Base-by-base conservation (phyloP, 1,140 invertebrate genomes). In the Steinernema khuongi region DNA sequence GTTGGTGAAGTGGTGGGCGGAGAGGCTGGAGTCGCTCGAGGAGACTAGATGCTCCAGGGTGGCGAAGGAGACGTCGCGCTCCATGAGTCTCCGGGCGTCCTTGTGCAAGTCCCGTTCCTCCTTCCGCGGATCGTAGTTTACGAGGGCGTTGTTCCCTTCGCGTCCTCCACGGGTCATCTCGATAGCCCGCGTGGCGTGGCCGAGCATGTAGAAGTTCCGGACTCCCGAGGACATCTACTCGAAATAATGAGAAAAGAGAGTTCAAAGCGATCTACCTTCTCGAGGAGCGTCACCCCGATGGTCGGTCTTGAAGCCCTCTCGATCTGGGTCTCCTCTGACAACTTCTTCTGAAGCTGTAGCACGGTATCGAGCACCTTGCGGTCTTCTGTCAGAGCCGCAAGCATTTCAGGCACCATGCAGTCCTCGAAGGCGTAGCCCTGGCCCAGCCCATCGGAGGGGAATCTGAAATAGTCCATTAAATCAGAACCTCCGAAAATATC, bases 61-160 rank as follows among this genome's bases (percentile, higher is more conserved):
- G 30, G 74, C 72, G 43, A 72, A 76, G 17, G 76, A 78, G 19
- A 82, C 74, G 30, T 81, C 78, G 60, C 74, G 68, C 30, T 68
- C 66, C 7, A 81, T 26, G 1, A 72, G 69, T 28, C 68, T 50
- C 18, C 36, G 43, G 43, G 76, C 32, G 22, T 78, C 66, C 74
- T 68, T n/a, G 50, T 60, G 14, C 11, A 60, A 2, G 26, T 31
- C 50, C 19, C 74, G 33, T 11, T 68, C 67, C 68, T 74, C 31
- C 0, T 72, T 70, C 44, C 79, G 75, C 66, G 30, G 17, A 41
- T 79, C 79, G 79, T 86, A 87, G 72, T 87, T 87, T 19, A 86
- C 75, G 70, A 88, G 85, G 11, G 88, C 88, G 76, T 86, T 85
- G 76, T 88, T 88, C 67, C 88, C 88, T 82, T 89, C 87, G 76